Conservation (phyloP, 2,113 vertebrate genomes). For the Ardeotis arabs region DNA sequence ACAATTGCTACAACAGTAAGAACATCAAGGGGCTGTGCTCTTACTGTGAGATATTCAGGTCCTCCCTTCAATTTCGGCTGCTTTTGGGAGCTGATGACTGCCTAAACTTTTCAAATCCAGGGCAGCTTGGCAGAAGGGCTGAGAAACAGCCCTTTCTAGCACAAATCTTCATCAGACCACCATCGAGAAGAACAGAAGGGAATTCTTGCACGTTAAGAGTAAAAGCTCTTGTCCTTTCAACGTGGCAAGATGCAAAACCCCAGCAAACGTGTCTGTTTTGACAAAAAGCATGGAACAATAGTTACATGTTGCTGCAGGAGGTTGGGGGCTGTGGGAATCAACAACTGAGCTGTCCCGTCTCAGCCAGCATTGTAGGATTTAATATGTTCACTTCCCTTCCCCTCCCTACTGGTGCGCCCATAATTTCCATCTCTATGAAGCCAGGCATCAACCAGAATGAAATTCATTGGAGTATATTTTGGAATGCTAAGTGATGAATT, state of each 20-base stretch:
- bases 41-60: background rate
- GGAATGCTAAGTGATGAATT: constrained; percentile 32
- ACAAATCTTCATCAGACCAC: background rate
- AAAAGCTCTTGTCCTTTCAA: background rate
- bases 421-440: constrained; percentile 45
- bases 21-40: background rate
- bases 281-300: constrained; percentile 24
- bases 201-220: background rate
- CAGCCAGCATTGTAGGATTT: background rate
- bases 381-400: background rate
- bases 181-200: background rate
- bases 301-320: constrained; percentile 7
- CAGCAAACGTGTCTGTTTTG: constrained; percentile 24
- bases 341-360: constrained; percentile 33
- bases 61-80: background rate
- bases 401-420: background rate
- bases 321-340: background rate
- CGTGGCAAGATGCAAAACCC: background rate
- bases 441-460: background rate
- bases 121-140: background rate
- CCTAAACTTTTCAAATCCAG: constrained; percentile 1
- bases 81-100: constrained; percentile 25
- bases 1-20: background rate
- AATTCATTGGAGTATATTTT: constrained; percentile 30
- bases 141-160: background rate